Conservation (phyloP, 2,888 invertebrate genomes). For the Spodoptera picta region DNA sequence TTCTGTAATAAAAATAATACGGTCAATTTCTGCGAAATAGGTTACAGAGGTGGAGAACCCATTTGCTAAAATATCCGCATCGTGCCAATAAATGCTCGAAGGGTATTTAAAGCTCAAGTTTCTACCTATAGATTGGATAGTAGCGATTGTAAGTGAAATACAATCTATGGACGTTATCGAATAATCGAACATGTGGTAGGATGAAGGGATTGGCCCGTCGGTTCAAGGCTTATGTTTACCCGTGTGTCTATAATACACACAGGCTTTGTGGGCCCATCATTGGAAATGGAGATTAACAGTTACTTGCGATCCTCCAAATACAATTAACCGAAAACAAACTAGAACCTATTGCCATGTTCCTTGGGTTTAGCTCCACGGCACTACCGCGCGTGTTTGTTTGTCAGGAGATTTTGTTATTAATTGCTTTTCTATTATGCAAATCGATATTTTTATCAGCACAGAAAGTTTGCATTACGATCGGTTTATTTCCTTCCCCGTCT, state of each 20-base stretch:
- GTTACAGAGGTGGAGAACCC: too few species aligned
- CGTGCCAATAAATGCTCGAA: neutral
- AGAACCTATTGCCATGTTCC: slow-evolving; percentile 15
- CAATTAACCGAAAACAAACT: slow-evolving; percentile 38
- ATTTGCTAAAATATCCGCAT: too few species aligned
- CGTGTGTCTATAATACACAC: slow-evolving; percentile 25
- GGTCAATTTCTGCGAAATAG: too few species aligned
- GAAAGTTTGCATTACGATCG: neutral
- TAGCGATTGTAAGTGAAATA: slow-evolving; percentile 23
- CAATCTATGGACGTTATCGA: slow-evolving; percentile 29
- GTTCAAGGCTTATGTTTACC: slow-evolving; percentile 22
- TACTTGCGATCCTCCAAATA: slow-evolving; percentile 37
- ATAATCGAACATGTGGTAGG: slow-evolving; percentile 24
- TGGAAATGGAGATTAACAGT: slow-evolving; percentile 46
- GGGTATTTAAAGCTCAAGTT: neutral
- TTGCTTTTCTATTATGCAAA: slow-evolving; percentile 10
- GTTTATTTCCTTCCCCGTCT: neutral
- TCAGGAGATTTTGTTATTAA: slow-evolving; percentile 12
- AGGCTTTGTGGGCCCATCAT: slow-evolving; percentile 39
- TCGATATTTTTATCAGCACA: neutral
- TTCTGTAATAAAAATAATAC: too few species aligned
- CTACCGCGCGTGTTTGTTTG: slow-evolving; percentile 29
- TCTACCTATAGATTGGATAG: neutral
- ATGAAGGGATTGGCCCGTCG: slow-evolving; percentile 5
- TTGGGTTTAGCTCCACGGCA: slow-evolving; percentile 13